Conservation (phyloP, 1,140 invertebrate genomes). For the Cephus cinctus region DNA sequence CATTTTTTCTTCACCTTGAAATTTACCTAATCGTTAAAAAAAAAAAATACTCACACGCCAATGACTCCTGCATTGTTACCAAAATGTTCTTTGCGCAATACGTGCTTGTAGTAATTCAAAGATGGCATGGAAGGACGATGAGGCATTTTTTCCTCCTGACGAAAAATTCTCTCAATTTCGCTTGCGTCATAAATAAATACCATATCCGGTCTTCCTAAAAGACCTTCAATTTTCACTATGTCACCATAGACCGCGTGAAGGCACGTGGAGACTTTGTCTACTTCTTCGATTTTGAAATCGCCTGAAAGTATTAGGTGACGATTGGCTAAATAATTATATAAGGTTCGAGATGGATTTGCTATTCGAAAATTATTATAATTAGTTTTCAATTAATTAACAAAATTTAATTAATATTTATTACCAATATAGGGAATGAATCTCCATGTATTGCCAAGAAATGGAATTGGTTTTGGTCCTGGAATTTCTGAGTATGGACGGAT, state of each 20-base stretch:
- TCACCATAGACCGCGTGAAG: constrained; percentile 67
- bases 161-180: constrained; percentile 73
- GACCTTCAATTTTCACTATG: constrained; percentile 71
- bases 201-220: constrained; percentile 76
- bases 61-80: constrained; percentile 71
- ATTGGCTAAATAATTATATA: constrained; percentile 1
- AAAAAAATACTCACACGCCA: constrained; percentile 67
- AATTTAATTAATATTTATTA: constrained; percentile 35
- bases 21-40: not conserved
- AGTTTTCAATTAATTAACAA: constrained; percentile 11
- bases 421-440: constrained; percentile 70
- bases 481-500: constrained; percentile 65
- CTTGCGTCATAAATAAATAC: constrained; percentile 77
- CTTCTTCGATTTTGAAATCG: constrained; percentile 69
- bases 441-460: constrained; percentile 79
- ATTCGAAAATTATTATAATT: constrained; percentile 4
- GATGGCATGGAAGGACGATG: constrained; percentile 78
- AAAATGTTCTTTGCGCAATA: constrained; percentile 72
- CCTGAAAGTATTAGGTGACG: constrained; percentile 51
- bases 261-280: constrained; percentile 72
- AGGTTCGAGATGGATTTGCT: not conserved
- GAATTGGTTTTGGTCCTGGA: constrained; percentile 74
- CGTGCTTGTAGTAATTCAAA: constrained; percentile 75
- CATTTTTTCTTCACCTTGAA: not conserved
- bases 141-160: constrained; percentile 73